Conservation (phyloP, 2,888 invertebrate genomes). For the Ectemnius continuus region DNA sequence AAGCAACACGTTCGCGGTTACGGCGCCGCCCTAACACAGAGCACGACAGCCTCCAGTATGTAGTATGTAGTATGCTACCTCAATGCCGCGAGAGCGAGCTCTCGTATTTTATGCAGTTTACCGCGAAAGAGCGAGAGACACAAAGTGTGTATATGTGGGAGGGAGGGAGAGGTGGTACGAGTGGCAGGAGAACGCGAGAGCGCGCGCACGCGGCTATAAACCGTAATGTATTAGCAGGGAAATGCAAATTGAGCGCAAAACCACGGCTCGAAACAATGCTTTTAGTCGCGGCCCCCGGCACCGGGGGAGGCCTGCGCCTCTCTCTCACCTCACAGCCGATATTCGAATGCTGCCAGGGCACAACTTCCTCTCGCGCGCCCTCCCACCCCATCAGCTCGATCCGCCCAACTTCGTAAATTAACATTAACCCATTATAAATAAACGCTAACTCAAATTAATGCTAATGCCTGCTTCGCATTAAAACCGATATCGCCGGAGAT, state of each 20-base stretch:
- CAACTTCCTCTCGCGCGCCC: not conserved
- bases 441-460: constrained; percentile 74
- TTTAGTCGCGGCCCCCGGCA: constrained; percentile 62
- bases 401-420: constrained; percentile 71
- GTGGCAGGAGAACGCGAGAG: too few relatives aligned
- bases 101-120: constrained; percentile 71
- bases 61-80: too few relatives aligned
- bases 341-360: constrained; percentile 40
- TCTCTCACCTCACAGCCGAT: too few relatives aligned
- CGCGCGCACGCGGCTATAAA: constrained; percentile 67
- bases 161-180: too few relatives aligned
- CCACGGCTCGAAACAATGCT: constrained; percentile 74
- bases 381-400: too few relatives aligned
- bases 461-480: constrained; percentile 70
- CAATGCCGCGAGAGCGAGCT: constrained; percentile 52
- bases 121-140: constrained; percentile 53
- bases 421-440: constrained; percentile 74
- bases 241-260: constrained; percentile 75
- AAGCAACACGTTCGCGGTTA: constrained; percentile 57
- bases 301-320: constrained; percentile 16
- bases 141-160: too few relatives aligned
- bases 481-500: constrained; percentile 63
- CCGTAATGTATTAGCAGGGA: constrained; percentile 73
- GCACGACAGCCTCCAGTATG: too few relatives aligned
- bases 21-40: constrained; percentile 50